Conservation (phyloP, 2,797 vertebrate species). For the Urosaurus nigricauda region DNA sequence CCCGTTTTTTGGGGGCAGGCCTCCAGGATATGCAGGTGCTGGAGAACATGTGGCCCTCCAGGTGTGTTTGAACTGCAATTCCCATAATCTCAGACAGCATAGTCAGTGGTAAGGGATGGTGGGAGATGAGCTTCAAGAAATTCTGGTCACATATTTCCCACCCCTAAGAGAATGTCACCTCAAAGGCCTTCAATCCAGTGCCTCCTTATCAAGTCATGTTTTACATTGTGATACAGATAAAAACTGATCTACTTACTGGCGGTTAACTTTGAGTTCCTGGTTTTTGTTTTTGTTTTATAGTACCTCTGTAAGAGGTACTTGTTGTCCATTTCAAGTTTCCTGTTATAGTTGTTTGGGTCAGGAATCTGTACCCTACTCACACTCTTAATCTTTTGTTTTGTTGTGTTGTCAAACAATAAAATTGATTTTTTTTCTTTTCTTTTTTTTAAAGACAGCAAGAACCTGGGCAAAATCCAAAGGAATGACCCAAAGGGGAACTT, state of each 20-base stretch:
- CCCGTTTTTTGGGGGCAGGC: background rate
- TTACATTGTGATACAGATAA: background rate
- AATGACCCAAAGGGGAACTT: background rate
- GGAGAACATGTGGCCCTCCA: background rate
- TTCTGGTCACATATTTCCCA: background rate
- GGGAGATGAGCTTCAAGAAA: background rate
- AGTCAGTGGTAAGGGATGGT: background rate
- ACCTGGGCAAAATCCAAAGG: background rate
- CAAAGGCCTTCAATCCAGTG: constrained; percentile 6
- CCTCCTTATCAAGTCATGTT: constrained; percentile 1
- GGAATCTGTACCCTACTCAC: background rate
- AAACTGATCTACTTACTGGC: background rate
- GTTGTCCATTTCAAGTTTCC: background rate
- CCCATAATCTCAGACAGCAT: background rate
- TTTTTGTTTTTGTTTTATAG: constrained; percentile 1
- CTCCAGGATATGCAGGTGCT: background rate
- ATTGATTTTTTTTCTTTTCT: too few species aligned
- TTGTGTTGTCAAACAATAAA: background rate
- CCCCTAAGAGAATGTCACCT: background rate
- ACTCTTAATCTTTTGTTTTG: background rate
- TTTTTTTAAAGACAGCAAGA: background rate
- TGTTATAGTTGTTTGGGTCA: background rate
- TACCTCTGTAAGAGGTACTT: constrained; percentile 8
- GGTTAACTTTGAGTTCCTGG: background rate
- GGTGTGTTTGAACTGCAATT: background rate